Percentiles rank a stretch among this genome's conserved stretches.
Conservation (phyloP, 2,888 invertebrate species). For the Eupeodes luniger region DNA sequence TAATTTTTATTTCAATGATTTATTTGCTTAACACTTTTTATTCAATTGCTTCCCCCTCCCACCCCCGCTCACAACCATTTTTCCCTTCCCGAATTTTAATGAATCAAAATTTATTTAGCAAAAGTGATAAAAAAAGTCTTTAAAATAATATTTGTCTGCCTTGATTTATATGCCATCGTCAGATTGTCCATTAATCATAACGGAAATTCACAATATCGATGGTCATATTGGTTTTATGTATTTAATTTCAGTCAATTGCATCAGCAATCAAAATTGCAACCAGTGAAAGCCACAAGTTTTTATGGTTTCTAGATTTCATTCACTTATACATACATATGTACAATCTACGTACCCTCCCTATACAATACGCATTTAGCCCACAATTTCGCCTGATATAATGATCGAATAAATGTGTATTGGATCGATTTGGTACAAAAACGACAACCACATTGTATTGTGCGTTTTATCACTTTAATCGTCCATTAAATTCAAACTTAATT, state of each 20-base stretch:
- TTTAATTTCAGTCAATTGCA: conserved; percentile 59
- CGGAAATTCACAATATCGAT: conserved; percentile 44
- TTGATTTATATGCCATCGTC: conserved; percentile 38
- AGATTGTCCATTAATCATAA: conserved; percentile 61
- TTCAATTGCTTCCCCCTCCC: background rate
- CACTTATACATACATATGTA: background rate
- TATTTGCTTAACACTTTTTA: conserved; percentile 45
- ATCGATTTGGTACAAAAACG: conserved; percentile 6
- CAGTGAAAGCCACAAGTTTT: conserved; percentile 24
- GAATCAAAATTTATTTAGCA: conserved; percentile 55
- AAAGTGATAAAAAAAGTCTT: background rate
- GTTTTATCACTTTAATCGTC: conserved; percentile 60
- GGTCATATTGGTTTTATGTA: conserved; percentile 37
- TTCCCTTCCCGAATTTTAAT: conserved; percentile 16
- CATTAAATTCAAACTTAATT: conserved; percentile 21
- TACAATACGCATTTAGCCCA: background rate
- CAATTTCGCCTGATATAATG: background rate
- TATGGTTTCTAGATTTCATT: background rate
- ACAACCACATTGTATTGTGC: conserved; percentile 28
- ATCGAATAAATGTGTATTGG: conserved; percentile 46
- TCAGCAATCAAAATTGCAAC: conserved; percentile 40
- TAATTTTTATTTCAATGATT: background rate
- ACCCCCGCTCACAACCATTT: background rate
- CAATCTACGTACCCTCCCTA: background rate
- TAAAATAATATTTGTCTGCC: conserved; percentile 44